phyloP scores from a whole-genome alignment of 1,140 invertebrate genomes.

The Helicoverpa armigera region DNA sequence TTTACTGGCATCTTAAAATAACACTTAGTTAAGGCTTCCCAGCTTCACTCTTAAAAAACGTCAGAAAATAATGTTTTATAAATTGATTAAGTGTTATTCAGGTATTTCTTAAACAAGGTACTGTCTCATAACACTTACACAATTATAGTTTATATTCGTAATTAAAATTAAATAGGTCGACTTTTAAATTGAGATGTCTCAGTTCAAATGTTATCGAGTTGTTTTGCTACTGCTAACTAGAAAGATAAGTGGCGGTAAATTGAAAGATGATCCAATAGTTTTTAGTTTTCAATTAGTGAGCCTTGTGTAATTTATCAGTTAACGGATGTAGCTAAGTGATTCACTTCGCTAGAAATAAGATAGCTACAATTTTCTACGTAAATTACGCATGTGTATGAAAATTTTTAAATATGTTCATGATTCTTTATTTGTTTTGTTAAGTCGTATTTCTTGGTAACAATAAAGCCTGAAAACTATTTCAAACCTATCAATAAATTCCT shows the following conservation, averaged over 20 bases:
- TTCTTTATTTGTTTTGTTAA: background rate
- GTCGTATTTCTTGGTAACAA: background rate
- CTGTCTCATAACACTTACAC: background rate
- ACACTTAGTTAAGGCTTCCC: too few species aligned
- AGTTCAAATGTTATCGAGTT: slow-evolving; percentile 43
- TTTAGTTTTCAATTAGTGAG: slow-evolving; percentile 36
- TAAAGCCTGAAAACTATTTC: background rate
- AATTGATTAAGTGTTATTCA: too few species aligned
- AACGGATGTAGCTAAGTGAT: slow-evolving; percentile 19
- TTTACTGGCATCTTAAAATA: too few species aligned
- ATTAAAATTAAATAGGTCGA: background rate
- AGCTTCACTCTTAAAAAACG: too few species aligned
- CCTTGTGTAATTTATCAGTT: slow-evolving; percentile 16
- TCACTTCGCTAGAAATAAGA: slow-evolving; percentile 30
- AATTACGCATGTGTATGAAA: slow-evolving; percentile 18
- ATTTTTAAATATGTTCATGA: background rate
- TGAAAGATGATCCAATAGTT: slow-evolving; percentile 36
- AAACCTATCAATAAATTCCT: background rate
- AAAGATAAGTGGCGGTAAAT: slow-evolving; percentile 20
- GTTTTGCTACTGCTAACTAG: background rate
- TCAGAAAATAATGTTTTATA: too few species aligned
- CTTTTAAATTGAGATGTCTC: background rate
- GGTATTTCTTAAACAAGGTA: background rate
- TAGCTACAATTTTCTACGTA: slow-evolving; percentile 21
- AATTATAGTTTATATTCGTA: background rate